Evolutionary conservation across 2,888 invertebrate species (phyloP).

Genomic region (Cryptus armator): DNA sequence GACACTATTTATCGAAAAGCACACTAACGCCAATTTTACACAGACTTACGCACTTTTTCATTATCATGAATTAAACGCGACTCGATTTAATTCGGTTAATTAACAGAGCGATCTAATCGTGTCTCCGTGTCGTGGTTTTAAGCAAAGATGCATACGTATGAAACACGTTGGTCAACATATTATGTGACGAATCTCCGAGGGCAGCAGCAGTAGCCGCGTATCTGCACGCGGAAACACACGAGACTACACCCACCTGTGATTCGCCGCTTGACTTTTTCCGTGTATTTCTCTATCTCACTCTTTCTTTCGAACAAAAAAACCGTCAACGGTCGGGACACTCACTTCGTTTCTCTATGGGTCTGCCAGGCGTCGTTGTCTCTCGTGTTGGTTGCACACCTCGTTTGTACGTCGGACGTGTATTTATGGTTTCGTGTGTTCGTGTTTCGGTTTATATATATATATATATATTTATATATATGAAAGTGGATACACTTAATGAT

Average conservation of each 20-base stretch:
- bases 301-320: conserved; percentile 28
- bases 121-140: not conserved
- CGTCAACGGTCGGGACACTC: conserved; percentile 14
- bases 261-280: conserved; percentile 52
- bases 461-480: not conserved
- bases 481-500: not conserved
- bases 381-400: conserved; percentile 19
- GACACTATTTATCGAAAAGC: conserved; percentile 9
- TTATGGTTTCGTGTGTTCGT: not conserved
- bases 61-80: not conserved
- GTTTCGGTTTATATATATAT: not conserved
- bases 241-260: conserved; percentile 81
- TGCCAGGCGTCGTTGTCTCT: conserved; percentile 30
- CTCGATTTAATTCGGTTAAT: not conserved
- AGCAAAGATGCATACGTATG: not conserved
- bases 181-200: conserved; percentile 15
- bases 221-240: conserved; percentile 58
- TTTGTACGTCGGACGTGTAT: not conserved
- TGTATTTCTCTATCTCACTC: conserved; percentile 21
- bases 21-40: not conserved
- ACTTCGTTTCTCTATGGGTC: conserved; percentile 52
- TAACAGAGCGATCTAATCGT: not conserved
- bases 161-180: not conserved
- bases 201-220: conserved; percentile 5
- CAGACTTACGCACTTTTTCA: not conserved